A percentile compares a stretch with the other conserved stretches of the same genome.
These are phyloP conservation scores for Neolamprologus caudopunctatus DNA, from an alignment of 2,113 vertebrate species.

Conservation along the genomic window DNA sequence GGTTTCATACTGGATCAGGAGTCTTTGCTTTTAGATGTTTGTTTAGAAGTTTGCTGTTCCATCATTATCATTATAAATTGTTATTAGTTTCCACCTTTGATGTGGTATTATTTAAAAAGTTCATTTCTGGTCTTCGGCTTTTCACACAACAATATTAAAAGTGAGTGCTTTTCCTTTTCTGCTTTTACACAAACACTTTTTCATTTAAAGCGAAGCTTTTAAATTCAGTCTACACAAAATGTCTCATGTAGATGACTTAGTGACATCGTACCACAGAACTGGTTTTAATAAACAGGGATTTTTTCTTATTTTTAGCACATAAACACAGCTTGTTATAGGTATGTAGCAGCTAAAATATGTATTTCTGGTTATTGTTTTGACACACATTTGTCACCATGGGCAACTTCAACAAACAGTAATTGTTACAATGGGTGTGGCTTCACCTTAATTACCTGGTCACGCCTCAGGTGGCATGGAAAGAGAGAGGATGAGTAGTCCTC, in stretches of 20 bases:
- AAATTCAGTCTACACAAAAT: not conserved
- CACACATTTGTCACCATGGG: not conserved
- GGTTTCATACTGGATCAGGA: not conserved
- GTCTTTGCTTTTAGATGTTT: constrained; percentile 71
- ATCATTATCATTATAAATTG: not conserved
- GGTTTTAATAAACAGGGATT: not conserved
- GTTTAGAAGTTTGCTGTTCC: constrained; percentile 34
- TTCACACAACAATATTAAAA: not conserved
- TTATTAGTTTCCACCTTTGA: not conserved
- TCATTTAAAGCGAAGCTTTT: not conserved
- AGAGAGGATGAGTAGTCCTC: not conserved
- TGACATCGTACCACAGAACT: not conserved
- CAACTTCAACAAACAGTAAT: not conserved
- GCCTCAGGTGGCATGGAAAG: not conserved
- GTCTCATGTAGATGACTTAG: not conserved
- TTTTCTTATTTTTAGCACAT: not conserved
- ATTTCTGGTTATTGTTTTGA: not conserved
- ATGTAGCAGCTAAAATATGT: not conserved
- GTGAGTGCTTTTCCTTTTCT: not conserved
- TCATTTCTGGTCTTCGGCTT: not conserved
- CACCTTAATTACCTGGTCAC: not conserved
- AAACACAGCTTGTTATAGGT: not conserved
- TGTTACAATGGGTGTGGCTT: not conserved
- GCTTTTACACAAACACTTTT: not conserved
- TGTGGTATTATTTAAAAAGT: not conserved